phyloP scores from a whole-genome alignment of 2,888 invertebrate genomes.

The Hipparchia semele region DNA sequence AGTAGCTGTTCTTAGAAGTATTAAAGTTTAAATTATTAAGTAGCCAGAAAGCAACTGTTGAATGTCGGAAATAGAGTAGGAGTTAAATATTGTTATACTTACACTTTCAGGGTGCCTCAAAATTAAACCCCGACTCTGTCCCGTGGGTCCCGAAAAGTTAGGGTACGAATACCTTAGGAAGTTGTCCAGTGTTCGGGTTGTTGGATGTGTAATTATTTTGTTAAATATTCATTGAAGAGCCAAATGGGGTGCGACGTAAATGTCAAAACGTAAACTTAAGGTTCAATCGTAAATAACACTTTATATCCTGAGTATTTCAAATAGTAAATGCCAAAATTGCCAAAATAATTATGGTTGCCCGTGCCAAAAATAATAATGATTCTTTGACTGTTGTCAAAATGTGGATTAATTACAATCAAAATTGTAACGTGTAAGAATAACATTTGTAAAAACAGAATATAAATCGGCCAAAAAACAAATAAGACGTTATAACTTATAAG shows the following conservation, averaged over 20 bases:
- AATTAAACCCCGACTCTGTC: not conserved
- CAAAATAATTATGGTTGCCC: no score
- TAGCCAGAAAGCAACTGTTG: not conserved
- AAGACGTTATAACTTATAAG: no score
- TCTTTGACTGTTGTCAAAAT: no score
- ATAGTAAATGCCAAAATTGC: no score
- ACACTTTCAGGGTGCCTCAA: not conserved
- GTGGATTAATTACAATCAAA: no score
- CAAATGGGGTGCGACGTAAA: conserved; percentile 9
- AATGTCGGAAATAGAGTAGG: not conserved
- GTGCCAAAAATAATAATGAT: no score
- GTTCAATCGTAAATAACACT: not conserved
- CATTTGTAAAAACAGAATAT: no score
- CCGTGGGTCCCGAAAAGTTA: conserved; percentile 1
- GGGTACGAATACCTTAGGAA: not conserved
- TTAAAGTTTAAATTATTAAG: not conserved
- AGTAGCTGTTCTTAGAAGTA: no score
- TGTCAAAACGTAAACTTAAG: conserved; percentile 3
- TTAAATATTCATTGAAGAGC: conserved; percentile 6
- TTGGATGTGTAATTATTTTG: conserved; percentile 2
- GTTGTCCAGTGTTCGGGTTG: not conserved
- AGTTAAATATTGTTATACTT: not conserved
- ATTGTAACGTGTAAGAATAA: no score
- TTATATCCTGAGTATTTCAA: no score
- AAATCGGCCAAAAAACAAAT: no score